phyloP scores from a whole-genome alignment of 1,140 invertebrate genomes.

The Anagrus nilaparvatae region DNA sequence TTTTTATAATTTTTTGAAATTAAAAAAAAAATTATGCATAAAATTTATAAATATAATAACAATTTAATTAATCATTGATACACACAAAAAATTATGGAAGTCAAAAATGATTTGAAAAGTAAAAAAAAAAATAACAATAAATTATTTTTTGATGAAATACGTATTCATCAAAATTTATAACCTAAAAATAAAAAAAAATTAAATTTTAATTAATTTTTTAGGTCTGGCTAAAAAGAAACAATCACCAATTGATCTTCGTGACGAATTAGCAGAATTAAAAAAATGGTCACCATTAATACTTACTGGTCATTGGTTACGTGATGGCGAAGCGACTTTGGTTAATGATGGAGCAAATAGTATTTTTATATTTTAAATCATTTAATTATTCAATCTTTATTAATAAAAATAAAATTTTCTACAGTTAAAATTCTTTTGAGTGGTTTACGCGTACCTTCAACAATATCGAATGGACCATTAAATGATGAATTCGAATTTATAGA shows the following conservation, averaged over 20 bases:
- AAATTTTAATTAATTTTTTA: too few species aligned
- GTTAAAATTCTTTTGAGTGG: constrained; percentile 20
- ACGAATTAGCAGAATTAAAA: constrained; percentile 13
- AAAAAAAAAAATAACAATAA: too few species aligned
- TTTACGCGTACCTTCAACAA: constrained; percentile 22
- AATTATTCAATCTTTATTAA: too few species aligned
- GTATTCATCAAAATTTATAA: too few species aligned
- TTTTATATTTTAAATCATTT: not conserved
- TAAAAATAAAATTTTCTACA: constrained; percentile 8
- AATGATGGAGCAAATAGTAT: constrained; percentile 37
- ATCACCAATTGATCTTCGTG: constrained; percentile 26
- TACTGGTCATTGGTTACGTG: constrained; percentile 30
- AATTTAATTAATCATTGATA: too few species aligned
- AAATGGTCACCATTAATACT: constrained; percentile 20
- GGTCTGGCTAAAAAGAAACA: constrained; percentile 19
- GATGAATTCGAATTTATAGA: constrained; percentile 60
- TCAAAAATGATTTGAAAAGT: too few species aligned
- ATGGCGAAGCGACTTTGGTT: constrained; percentile 32
- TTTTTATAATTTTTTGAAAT: too few species aligned
- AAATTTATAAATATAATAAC: too few species aligned
- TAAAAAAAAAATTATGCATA: too few species aligned
- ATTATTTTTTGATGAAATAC: too few species aligned
- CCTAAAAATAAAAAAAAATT: too few species aligned
- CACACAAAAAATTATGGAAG: too few species aligned
- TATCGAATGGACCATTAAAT: constrained; percentile 51